phyloP scores from a whole-genome alignment of 2,888 invertebrate genomes.

The Diarsia mendica region DNA sequence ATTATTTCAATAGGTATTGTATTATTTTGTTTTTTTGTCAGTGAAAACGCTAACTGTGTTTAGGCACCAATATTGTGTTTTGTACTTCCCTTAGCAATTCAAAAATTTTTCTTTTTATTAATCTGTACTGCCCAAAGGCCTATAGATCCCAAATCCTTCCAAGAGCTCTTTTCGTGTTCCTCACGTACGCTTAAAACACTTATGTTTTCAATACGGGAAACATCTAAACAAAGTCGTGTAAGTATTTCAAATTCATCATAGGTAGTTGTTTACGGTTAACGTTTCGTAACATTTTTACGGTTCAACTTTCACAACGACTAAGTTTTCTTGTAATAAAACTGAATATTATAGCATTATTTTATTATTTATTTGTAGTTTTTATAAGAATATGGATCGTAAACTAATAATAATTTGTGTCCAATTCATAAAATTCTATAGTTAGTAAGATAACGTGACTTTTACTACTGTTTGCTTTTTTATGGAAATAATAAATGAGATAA shows the following conservation, averaged over 20 bases:
- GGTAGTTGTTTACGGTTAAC: not conserved
- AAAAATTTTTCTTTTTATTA: too few species aligned
- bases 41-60: not conserved
- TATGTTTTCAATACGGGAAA: not conserved
- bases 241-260: conserved; percentile 13
- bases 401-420: not conserved
- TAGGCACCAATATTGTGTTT: not conserved
- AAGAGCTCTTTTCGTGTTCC: too few species aligned
- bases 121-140: too few species aligned
- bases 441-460: not conserved
- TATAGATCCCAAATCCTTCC: too few species aligned
- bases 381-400: conserved; percentile 19
- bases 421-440: not conserved
- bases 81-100: too few species aligned
- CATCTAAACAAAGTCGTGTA: not conserved
- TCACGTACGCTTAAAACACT: too few species aligned
- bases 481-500: not conserved
- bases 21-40: not conserved
- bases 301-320: conserved; percentile 24
- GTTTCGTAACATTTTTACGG: conserved; percentile 30
- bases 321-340: conserved; percentile 27
- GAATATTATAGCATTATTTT: not conserved
- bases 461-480: not conserved
- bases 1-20: not conserved
- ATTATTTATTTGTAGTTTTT: conserved; percentile 19